Evolutionary conservation across 2,113 vertebrate species (phyloP).

Genomic region (Hystrix cristata): DNA sequence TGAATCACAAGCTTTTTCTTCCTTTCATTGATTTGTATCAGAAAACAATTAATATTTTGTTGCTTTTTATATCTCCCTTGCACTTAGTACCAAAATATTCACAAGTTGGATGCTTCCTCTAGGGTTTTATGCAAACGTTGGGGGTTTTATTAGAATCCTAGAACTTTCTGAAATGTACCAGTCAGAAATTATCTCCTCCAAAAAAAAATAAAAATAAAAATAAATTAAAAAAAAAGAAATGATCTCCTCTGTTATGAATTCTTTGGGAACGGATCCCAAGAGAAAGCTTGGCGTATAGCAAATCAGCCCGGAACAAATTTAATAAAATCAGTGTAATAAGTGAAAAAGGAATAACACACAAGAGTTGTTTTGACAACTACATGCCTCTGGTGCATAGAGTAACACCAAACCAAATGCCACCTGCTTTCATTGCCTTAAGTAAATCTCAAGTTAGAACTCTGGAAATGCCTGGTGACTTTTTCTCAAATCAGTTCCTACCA

Average conservation of each 20-base stretch:
- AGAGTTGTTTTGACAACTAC: conserved; percentile 72
- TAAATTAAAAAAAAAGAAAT: conserved; percentile 6
- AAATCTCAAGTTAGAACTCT: conserved; percentile 43
- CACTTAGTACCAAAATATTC: conserved; percentile 65
- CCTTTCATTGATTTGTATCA: conserved; percentile 56
- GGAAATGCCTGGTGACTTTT: conserved; percentile 33
- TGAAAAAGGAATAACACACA: conserved; percentile 57
- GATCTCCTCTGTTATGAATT: conserved; percentile 73
- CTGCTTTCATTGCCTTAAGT: conserved; percentile 57
- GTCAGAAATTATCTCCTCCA: conserved; percentile 69
- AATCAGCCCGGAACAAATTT: conserved; percentile 72
- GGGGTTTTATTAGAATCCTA: conserved; percentile 67
- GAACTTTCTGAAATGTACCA: conserved; percentile 72
- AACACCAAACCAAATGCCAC: conserved; percentile 71
- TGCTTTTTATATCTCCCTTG: conserved; percentile 56
- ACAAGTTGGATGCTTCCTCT: conserved; percentile 62
- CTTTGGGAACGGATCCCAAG: conserved; percentile 72
- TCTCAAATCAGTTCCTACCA: not conserved
- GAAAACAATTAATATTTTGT: conserved; percentile 71
- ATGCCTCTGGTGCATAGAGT: conserved; percentile 54
- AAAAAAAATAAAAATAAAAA: too few relatives aligned
- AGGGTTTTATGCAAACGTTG: conserved; percentile 57
- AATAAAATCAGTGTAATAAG: conserved; percentile 79
- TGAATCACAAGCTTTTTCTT: not conserved
- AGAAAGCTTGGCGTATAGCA: conserved; percentile 72